Conservation (phyloP, 2,113 vertebrate genomes). For the Peromyscus californicus region DNA sequence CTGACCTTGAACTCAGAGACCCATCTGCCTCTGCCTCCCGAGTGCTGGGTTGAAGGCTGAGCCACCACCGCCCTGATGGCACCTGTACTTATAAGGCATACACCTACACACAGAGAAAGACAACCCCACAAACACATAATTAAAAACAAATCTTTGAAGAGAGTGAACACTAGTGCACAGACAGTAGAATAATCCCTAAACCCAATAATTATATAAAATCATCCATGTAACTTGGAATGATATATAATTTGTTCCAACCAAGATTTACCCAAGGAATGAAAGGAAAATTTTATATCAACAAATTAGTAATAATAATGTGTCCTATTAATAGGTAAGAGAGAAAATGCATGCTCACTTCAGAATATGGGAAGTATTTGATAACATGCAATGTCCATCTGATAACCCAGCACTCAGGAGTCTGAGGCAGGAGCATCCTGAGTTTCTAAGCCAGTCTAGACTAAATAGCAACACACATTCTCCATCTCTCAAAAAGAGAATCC, state of each 20-base stretch:
- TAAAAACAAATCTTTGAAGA: neutral
- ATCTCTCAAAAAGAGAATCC: neutral
- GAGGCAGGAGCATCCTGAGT: neutral
- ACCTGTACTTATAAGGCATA: neutral
- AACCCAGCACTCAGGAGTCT: neutral
- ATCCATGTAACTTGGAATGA: neutral
- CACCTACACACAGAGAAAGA: neutral
- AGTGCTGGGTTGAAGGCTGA: too few relatives aligned
- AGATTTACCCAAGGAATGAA: slow-evolving; percentile 22
- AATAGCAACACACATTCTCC: too few relatives aligned
- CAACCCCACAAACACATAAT: neutral
- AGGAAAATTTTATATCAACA: neutral
- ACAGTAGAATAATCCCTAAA: neutral
- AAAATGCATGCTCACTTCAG: neutral
- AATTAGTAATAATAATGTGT: slow-evolving; percentile 18
- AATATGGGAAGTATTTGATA: neutral
- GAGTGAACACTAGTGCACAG: neutral
- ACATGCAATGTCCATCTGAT: neutral
- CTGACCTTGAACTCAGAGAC: too few relatives aligned
- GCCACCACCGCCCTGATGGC: too few relatives aligned
- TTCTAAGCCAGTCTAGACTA: neutral
- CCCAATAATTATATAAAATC: neutral
- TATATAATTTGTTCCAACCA: neutral
- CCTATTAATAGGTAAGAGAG: neutral
- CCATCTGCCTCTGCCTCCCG: too few relatives aligned